phyloP scores from a whole-genome alignment of 35 echinoderm and acorn worm species.

The Ophiothrix spiculata region DNA sequence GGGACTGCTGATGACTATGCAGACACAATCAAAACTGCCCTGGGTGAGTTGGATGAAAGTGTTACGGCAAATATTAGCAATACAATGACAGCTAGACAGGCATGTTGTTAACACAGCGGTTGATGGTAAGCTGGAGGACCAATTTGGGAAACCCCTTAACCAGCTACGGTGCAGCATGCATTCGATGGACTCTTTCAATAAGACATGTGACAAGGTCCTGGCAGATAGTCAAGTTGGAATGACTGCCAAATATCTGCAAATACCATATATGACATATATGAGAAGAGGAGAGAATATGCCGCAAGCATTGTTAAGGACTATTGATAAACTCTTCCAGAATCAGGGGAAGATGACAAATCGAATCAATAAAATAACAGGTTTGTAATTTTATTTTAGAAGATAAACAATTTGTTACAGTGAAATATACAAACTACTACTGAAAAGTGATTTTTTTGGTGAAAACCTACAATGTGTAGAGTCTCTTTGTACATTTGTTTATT shows the following conservation, averaged over 20 bases:
- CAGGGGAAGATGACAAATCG: too few relatives aligned
- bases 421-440: too few relatives aligned
- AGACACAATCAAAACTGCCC: not conserved
- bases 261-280: not conserved
- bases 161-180: not conserved
- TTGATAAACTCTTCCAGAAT: not conserved
- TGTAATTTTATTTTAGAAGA: too few relatives aligned
- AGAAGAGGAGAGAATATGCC: not conserved
- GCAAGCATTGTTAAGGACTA: not conserved
- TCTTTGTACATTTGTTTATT: too few relatives aligned
- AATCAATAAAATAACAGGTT: too few relatives aligned
- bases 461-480: too few relatives aligned
- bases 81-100: not conserved
- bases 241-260: not conserved
- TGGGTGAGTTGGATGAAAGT: not conserved
- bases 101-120: not conserved
- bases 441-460: too few relatives aligned
- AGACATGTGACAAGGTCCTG: not conserved
- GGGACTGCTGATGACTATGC: not conserved
- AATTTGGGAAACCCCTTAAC: not conserved
- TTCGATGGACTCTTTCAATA: not conserved
- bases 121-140: not conserved
- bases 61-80: not conserved
- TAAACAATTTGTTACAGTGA: too few relatives aligned
- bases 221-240: not conserved